phyloP scores from a whole-genome alignment of 2,888 invertebrate genomes.

The Saturnia pavonia region DNA sequence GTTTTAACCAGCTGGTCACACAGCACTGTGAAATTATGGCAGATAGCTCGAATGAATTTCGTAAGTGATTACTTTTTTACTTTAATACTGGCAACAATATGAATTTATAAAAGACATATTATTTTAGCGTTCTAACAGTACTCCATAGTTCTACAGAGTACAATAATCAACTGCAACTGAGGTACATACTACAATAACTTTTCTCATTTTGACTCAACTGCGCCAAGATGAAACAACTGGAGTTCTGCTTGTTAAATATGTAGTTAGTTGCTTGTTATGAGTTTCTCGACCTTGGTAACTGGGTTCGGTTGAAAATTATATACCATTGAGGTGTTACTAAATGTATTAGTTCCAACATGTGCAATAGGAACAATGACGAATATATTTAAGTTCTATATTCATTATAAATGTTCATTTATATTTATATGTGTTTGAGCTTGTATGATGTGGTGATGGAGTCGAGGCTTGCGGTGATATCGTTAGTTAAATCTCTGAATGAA shows the following conservation, averaged over 20 bases:
- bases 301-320: neutral
- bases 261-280: slow-evolving; percentile 13
- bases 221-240: slow-evolving; percentile 33
- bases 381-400: neutral
- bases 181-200: slow-evolving; percentile 18
- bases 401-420: too few relatives aligned
- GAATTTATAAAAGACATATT: neutral
- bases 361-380: neutral
- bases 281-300: slow-evolving; percentile 14
- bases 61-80: neutral
- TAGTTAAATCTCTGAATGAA: too few relatives aligned
- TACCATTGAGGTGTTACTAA: neutral
- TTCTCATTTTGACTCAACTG: slow-evolving; percentile 37
- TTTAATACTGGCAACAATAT: neutral
- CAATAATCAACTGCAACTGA: slow-evolving; percentile 17
- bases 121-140: neutral
- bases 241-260: slow-evolving; percentile 22
- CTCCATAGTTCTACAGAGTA: neutral
- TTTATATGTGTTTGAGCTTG: too few relatives aligned
- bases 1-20: neutral
- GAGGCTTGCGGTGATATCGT: too few relatives aligned
- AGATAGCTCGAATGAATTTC: neutral
- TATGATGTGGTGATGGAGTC: too few relatives aligned
- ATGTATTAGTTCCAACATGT: neutral
- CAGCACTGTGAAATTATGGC: neutral